Conservation (phyloP, 92 coral and sea anemone species). For the Bergia sp. region DNA sequence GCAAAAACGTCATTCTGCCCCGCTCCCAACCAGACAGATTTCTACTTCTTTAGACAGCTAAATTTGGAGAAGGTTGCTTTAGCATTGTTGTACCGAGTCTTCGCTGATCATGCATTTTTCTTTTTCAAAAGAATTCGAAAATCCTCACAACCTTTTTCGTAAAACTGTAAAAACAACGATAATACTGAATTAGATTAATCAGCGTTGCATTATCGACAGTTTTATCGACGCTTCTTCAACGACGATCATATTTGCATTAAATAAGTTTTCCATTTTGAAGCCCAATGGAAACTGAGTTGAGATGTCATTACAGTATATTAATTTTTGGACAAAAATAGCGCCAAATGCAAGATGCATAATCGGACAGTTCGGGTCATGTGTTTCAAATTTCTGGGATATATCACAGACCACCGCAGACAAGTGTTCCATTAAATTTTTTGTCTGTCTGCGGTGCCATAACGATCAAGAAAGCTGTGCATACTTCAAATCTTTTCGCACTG, state of each 20-base stretch:
- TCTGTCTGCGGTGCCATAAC: too few species aligned
- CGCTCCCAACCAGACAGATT: not conserved
- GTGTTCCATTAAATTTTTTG: too few species aligned
- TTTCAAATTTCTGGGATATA: too few species aligned
- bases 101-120: not conserved
- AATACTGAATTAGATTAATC: not conserved
- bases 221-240: too few species aligned
- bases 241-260: too few species aligned
- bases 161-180: not conserved
- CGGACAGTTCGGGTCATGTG: too few species aligned
- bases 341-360: too few species aligned
- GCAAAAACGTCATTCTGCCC: constrained; percentile 19
- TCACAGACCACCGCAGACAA: too few species aligned
- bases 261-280: too few species aligned
- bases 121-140: not conserved
- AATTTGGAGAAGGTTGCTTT: not conserved
- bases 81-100: not conserved
- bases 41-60: not conserved
- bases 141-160: not conserved
- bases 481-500: not conserved
- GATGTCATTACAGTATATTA: too few species aligned
- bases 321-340: too few species aligned
- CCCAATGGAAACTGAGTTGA: too few species aligned
- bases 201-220: not conserved
- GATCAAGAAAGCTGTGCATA: not conserved